Conservation (phyloP, 1,140 invertebrate genomes). For the Eumaeus atala region DNA sequence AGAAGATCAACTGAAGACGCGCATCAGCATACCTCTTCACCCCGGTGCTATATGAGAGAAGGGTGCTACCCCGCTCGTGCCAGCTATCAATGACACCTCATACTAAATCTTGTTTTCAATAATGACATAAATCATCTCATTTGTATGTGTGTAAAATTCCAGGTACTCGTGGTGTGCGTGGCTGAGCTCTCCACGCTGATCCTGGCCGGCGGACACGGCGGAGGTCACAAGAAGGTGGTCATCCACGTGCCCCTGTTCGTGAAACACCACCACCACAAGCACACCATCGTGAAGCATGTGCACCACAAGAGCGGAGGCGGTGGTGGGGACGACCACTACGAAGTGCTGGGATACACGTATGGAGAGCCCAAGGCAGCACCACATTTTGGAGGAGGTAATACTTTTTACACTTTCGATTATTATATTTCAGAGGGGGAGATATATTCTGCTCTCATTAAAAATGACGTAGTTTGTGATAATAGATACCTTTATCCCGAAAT, state of each 20-base stretch:
- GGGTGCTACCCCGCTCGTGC: no score
- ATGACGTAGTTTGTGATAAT: no score
- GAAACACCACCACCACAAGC: conserved; percentile 76
- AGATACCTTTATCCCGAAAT: no score
- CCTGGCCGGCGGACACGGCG: conserved; percentile 53
- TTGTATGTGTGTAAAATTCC: conserved; percentile 29
- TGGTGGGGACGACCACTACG: conserved; percentile 67
- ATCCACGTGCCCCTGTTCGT: conserved; percentile 77
- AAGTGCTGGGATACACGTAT: conserved; percentile 69
- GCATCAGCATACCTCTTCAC: no score
- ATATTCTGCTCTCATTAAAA: no score
- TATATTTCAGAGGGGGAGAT: no score
- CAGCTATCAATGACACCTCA: no score
- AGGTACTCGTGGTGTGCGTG: conserved; percentile 50
- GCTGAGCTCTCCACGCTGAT: conserved; percentile 38
- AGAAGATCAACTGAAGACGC: no score
- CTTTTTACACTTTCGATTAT: no score
- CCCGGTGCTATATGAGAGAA: no score
- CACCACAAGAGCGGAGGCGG: conserved; percentile 71
- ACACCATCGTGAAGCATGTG: conserved; percentile 76
- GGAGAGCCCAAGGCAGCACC: conserved; percentile 58
- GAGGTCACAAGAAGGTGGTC: conserved; percentile 75
- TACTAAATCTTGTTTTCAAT: no score
- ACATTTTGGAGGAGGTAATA: conserved; percentile 54
- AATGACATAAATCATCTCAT: no score